These are phyloP conservation scores for Muscidifurax raptorellus DNA, from an alignment of 1,140 invertebrate species.

Conservation along the genomic window DNA sequence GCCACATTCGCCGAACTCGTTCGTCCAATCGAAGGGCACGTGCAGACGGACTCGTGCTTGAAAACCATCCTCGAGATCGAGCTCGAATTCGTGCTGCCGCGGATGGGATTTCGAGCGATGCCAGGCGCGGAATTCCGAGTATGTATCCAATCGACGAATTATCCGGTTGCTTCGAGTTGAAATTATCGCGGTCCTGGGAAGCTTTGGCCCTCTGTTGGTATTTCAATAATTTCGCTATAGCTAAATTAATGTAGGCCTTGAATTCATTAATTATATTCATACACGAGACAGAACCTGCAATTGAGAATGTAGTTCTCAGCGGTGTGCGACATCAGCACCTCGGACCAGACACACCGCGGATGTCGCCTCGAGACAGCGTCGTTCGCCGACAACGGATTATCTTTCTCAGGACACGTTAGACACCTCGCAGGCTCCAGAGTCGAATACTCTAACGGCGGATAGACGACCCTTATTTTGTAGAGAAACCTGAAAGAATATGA, in stretches of 20 bases:
- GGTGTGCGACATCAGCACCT: conserved; percentile 26
- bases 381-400: neutral
- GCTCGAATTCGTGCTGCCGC: neutral
- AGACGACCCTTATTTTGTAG: conserved; percentile 38
- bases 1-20: neutral
- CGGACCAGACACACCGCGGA: conserved; percentile 29
- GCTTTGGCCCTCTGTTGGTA: conserved; percentile 28
- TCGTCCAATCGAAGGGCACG: neutral
- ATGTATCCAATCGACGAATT: neutral
- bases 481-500: conserved; percentile 25
- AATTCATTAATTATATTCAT: neutral
- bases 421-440: conserved; percentile 29
- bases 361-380: neutral
- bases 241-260: neutral
- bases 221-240: neutral
- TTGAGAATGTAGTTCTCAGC: conserved; percentile 40
- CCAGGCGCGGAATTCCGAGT: neutral
- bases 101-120: neutral
- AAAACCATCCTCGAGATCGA: neutral
- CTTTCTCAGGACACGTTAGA: conserved; percentile 27
- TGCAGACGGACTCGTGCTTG: neutral
- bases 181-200: conserved; percentile 42
- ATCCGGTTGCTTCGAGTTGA: conserved; percentile 20
- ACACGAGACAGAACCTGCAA: conserved; percentile 36
- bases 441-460: conserved; percentile 5